phyloP scores from a whole-genome alignment of 1,140 invertebrate genomes.

The Brachionus rotundiformis region DNA sequence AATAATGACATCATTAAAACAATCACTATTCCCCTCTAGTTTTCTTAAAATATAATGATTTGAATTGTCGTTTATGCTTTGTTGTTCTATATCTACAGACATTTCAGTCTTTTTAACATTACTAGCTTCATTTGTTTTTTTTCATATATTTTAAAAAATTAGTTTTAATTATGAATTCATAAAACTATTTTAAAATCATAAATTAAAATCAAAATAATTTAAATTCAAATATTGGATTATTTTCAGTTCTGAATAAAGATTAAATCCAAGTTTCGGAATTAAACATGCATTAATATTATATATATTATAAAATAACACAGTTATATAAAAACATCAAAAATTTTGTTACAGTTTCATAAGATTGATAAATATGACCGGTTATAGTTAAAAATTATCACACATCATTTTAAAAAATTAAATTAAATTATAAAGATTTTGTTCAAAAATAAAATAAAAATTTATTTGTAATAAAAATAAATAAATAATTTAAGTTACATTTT shows the following conservation, averaged over 20 bases:
- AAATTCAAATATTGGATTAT: neutral
- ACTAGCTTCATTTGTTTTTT: neutral
- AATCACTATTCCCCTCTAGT: slow-evolving; percentile 11
- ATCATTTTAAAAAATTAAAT: too few species aligned
- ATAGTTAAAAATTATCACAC: too few species aligned
- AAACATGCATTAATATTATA: too few species aligned
- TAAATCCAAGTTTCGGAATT: too few species aligned
- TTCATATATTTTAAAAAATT: neutral
- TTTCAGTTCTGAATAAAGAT: too few species aligned
- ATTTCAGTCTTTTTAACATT: neutral
- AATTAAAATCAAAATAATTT: neutral
- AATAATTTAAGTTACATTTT: neutral
- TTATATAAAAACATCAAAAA: too few species aligned
- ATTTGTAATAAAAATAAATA: neutral
- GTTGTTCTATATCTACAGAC: neutral
- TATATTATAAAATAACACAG: too few species aligned
- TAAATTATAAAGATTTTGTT: neutral
- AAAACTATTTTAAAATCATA: neutral
- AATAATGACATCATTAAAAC: slow-evolving; percentile 48
- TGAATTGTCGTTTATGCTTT: neutral
- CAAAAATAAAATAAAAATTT: neutral
- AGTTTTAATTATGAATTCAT: neutral
- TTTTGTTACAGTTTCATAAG: too few species aligned
- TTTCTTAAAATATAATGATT: neutral
- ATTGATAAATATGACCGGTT: too few species aligned